Evolutionary conservation across 2,888 invertebrate genomes (phyloP).

Genomic region (Aelia acuminata): DNA sequence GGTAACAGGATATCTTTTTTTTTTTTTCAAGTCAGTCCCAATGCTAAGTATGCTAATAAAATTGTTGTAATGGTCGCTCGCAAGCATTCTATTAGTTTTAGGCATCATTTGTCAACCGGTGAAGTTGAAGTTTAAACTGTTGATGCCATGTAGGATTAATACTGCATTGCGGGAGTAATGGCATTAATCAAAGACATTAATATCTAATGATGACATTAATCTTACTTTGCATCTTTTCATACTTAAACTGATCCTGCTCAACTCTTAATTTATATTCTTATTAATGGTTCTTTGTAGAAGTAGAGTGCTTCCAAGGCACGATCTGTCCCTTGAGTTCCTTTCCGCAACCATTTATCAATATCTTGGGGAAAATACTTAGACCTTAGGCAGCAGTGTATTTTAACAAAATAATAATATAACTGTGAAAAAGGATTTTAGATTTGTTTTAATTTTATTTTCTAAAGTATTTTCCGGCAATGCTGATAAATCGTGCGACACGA

Average conservation of each 20-base stretch:
- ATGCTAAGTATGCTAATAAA: neutral
- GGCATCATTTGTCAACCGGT: neutral
- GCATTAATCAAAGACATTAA: neutral
- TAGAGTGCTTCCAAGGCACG: neutral
- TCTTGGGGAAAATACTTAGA: too few species aligned
- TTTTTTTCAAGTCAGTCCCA: neutral
- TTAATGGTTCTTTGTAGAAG: neutral
- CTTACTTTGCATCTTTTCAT: neutral
- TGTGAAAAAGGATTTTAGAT: too few species aligned
- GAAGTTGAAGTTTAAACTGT: neutral
- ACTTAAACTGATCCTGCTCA: neutral
- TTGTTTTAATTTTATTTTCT: too few species aligned
- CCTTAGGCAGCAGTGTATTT: too few species aligned
- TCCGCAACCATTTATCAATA: neutral
- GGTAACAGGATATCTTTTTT: too few species aligned
- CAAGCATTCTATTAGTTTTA: neutral
- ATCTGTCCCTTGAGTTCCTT: neutral
- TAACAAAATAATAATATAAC: too few species aligned
- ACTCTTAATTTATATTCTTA: neutral
- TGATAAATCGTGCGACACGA: too few species aligned
- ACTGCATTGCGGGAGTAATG: neutral
- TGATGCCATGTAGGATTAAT: neutral
- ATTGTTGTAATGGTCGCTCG: neutral
- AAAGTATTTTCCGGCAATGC: too few species aligned
- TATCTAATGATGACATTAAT: too few species aligned